Evolutionary conservation across 2,888 invertebrate genomes (phyloP).

Genomic region (Elgonia sp.): DNA sequence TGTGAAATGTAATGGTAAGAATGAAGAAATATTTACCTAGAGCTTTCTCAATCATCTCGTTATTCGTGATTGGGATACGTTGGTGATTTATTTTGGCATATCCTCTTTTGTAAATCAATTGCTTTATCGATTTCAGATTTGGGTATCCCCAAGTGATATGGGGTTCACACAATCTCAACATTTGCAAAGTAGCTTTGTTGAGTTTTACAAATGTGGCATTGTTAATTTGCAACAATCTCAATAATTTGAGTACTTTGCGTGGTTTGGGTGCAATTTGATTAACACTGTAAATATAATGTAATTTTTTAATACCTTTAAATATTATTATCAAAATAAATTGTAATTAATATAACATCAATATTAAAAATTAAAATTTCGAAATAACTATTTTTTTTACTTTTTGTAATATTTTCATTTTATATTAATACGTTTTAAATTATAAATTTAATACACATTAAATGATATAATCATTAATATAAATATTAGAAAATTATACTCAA

Average conservation of each 20-base stretch:
- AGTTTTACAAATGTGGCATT: slow-evolving; percentile 99
- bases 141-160: slow-evolving; percentile 99
- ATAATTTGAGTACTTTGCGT: slow-evolving; percentile 97
- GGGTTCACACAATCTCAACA: slow-evolving; percentile 99
- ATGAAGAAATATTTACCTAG: slow-evolving; percentile 89
- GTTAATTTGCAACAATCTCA: slow-evolving; percentile 99
- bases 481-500: no score
- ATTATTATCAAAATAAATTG: no score
- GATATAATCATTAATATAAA: no score
- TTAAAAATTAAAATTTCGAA: no score
- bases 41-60: slow-evolving; percentile 96
- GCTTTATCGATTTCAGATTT: slow-evolving; percentile 97
- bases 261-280: slow-evolving; percentile 95
- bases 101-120: slow-evolving; percentile 99
- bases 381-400: no score
- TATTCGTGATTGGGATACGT: slow-evolving; percentile 97
- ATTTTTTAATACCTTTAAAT: not conserved
- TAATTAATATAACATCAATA: no score
- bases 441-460: no score
- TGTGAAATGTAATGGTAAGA: slow-evolving; percentile 71
- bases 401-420: no score
- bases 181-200: slow-evolving; percentile 99
- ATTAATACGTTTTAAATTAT: no score
- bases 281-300: slow-evolving; percentile 89
- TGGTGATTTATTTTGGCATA: slow-evolving; percentile 97